Conservation (phyloP, 37 sponge, comb jelly and placozoan genomes). For the Crambe crambe region DNA sequence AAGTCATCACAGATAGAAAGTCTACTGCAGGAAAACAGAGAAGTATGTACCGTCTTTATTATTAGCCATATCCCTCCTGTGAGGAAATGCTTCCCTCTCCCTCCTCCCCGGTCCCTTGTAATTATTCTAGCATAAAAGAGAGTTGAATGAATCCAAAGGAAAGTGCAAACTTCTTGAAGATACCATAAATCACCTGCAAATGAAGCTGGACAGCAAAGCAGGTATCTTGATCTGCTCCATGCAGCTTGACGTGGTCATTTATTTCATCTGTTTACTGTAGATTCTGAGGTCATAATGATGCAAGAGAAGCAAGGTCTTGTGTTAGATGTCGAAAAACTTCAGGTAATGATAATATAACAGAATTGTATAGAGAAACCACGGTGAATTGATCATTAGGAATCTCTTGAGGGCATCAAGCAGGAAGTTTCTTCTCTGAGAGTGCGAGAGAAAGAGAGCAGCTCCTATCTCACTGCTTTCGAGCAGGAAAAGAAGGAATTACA, state of each 20-base stretch:
- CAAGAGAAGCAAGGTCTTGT: not conserved
- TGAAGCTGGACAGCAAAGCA: not conserved
- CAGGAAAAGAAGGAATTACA: not conserved
- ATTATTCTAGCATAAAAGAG: not conserved
- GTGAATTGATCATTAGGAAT: not conserved
- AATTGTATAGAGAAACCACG: not conserved
- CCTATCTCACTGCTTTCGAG: not conserved
- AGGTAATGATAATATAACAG: not conserved
- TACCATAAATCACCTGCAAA: not conserved
- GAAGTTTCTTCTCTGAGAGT: not conserved
- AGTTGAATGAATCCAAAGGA: not conserved
- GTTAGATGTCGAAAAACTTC: not conserved
- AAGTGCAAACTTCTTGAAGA: slow-evolving; percentile 1
- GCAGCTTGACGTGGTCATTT: not conserved
- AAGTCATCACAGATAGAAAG: not conserved
- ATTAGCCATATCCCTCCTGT: not conserved
- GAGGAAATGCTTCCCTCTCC: not conserved
- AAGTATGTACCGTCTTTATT: slow-evolving; percentile 12
- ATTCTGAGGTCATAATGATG: not conserved
- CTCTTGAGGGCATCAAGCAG: not conserved
- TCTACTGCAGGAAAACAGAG: slow-evolving; percentile 23
- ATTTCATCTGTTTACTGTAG: not conserved
- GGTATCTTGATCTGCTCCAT: not conserved
- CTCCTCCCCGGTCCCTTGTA: not conserved
- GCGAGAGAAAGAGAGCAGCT: not conserved